Conservation (phyloP, 2,113 vertebrate genomes). For the Athene noctua region DNA sequence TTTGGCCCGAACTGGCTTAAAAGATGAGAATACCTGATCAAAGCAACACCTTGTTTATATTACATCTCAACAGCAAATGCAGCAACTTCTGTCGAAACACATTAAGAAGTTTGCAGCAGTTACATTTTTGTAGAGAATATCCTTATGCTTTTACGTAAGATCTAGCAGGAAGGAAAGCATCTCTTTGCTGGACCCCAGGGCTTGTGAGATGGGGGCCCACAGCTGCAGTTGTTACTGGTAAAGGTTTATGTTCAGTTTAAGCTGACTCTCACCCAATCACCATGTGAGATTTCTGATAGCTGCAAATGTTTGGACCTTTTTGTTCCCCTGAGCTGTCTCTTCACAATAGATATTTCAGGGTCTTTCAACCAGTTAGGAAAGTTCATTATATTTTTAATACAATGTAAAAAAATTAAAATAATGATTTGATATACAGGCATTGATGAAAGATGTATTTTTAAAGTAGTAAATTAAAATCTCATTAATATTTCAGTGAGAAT, state of each 20-base stretch:
- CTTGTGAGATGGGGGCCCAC: neutral
- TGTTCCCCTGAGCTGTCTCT: neutral
- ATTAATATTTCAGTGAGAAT: conserved; percentile 82
- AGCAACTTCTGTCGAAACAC: neutral
- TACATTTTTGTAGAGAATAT: neutral
- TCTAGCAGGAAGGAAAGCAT: neutral
- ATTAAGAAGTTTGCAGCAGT: neutral
- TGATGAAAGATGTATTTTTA: conserved; percentile 83
- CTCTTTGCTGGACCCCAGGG: neutral
- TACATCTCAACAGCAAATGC: rapidly evolving
- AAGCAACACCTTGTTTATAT: neutral
- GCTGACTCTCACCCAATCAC: neutral
- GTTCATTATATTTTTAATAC: conserved; percentile 74
- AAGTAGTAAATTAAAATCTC: conserved; percentile 85
- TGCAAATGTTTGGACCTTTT: neutral
- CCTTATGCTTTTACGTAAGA: neutral
- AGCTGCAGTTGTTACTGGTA: neutral
- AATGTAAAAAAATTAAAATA: conserved; percentile 75
- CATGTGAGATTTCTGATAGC: neutral
- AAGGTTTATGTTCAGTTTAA: neutral
- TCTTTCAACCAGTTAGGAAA: conserved; percentile 65
- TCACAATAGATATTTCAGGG: conserved; percentile 32
- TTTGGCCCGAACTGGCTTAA: neutral
- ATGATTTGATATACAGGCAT: conserved; percentile 74
- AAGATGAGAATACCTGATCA: neutral